Percentiles rank a stretch among this genome's conserved stretches.
Conservation (phyloP, 2,797 vertebrate genomes). For the Acrossocheilus wenchowensis region DNA sequence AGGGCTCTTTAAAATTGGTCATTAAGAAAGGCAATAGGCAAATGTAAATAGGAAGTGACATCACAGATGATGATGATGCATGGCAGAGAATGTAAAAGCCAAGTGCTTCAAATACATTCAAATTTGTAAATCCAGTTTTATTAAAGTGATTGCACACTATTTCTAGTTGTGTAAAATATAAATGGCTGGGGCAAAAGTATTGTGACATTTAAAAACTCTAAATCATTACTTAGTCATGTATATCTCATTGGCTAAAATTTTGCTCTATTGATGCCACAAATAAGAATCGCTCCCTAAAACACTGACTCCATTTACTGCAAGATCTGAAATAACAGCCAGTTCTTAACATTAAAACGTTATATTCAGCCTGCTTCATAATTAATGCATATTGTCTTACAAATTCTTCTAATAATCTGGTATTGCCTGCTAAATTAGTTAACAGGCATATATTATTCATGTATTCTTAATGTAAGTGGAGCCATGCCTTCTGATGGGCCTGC, state of each 20-base stretch:
- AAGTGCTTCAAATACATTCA: not conserved
- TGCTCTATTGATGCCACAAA: not conserved
- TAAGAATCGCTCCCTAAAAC: not conserved
- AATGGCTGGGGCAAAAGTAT: not conserved
- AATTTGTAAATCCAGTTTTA: not conserved
- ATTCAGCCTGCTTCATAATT: slow-evolving; percentile 36
- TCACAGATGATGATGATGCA: slow-evolving; percentile 8
- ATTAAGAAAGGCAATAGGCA: slow-evolving; percentile 20
- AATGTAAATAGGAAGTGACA: not conserved
- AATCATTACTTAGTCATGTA: not conserved
- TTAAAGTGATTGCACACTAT: not conserved
- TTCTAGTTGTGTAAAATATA: slow-evolving; percentile 7
- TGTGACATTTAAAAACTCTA: not conserved
- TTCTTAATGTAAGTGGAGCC: slow-evolving; percentile 20
- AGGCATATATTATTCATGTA: slow-evolving; percentile 41
- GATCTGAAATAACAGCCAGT: not conserved
- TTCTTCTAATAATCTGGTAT: slow-evolving; percentile 40
- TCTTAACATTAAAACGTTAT: slow-evolving; percentile 24
- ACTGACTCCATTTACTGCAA: not conserved
- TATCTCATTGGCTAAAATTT: not conserved
- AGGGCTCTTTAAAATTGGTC: slow-evolving; percentile 56
- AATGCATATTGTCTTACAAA: slow-evolving; percentile 30
- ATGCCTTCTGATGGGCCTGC: slow-evolving; percentile 18
- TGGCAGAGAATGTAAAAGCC: not conserved
- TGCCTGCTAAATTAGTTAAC: slow-evolving; percentile 39